Conservation (phyloP, 2,113 vertebrate genomes). For the Phodopus roborovskii region DNA sequence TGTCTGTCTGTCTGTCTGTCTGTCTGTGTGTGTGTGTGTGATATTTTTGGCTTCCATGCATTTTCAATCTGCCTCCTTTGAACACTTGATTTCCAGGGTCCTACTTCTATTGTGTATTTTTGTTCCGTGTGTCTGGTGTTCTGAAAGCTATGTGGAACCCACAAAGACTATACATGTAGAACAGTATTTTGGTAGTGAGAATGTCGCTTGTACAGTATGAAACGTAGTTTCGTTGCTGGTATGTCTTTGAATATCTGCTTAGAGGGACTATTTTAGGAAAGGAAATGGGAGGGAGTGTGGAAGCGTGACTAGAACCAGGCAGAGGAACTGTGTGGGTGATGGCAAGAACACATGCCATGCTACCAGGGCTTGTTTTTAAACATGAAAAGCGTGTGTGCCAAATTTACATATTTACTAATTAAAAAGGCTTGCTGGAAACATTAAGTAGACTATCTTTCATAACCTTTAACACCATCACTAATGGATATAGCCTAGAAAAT, state of each 20-base stretch:
- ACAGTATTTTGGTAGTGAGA: conserved; percentile 71
- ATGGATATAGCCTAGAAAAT: conserved; percentile 91
- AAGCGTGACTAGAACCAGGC: not conserved
- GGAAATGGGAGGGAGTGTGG: conserved; percentile 69
- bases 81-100: not conserved
- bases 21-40: too few relatives aligned
- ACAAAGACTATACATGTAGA: conserved; percentile 19
- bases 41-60: not conserved
- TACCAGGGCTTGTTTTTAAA: conserved; percentile 82
- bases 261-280: conserved; percentile 83
- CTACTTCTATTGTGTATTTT: conserved; percentile 57
- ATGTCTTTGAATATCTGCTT: conserved; percentile 78
- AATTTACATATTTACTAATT: conserved; percentile 93
- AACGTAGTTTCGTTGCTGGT: conserved; percentile 73
- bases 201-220: conserved; percentile 58
- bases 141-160: not conserved
- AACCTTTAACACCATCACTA: conserved; percentile 91
- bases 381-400: conserved; percentile 82
- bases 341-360: conserved; percentile 76
- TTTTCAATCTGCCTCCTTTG: not conserved
- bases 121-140: conserved; percentile 58
- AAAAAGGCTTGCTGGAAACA: conserved; percentile 88
- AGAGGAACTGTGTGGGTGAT: conserved; percentile 36
- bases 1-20: too few relatives aligned
- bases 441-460: conserved; percentile 89